A percentile compares a stretch with the other conserved stretches of the same genome.
Evolutionary conservation across 2,888 invertebrate genomes (phyloP).

Genomic region (Microchrysa polita): DNA sequence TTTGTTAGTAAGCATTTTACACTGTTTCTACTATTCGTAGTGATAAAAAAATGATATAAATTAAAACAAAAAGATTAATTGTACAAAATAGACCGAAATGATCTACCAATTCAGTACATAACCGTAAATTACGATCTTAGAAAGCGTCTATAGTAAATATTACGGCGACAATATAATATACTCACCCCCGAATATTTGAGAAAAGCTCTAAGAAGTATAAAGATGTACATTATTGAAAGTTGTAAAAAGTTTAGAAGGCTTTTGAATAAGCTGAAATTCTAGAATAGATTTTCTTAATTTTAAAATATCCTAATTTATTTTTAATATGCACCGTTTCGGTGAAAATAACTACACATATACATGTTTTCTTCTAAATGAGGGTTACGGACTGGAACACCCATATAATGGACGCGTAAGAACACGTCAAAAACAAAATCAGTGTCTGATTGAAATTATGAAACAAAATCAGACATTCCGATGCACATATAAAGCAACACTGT

Average conservation of each 20-base stretch:
- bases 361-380: not conserved
- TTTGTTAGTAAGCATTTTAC: not conserved
- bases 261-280: constrained; percentile 24
- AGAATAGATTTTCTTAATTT: constrained; percentile 6
- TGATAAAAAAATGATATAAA: not conserved
- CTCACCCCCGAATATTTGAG: not conserved
- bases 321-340: constrained; percentile 17
- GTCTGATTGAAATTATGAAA: not conserved
- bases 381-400: not conserved
- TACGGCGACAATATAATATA: constrained; percentile 18
- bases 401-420: constrained; percentile 8
- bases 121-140: constrained; percentile 39
- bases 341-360: not conserved
- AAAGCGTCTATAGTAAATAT: constrained; percentile 49
- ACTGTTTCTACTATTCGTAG: not conserved
- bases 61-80: too few species aligned
- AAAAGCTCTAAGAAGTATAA: constrained; percentile 11
- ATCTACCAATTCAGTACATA: constrained; percentile 11
- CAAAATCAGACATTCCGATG: not conserved
- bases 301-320: constrained; percentile 24
- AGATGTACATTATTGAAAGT: not conserved
- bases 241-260: not conserved
- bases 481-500: constrained; percentile 30
- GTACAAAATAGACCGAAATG: constrained; percentile 29
- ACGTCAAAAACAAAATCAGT: not conserved